Percentiles rank a stretch among this genome's conserved stretches.
These are phyloP conservation scores for Drosophila seguyi DNA, from an alignment of 1,140 invertebrate species.

Conservation along the genomic window DNA sequence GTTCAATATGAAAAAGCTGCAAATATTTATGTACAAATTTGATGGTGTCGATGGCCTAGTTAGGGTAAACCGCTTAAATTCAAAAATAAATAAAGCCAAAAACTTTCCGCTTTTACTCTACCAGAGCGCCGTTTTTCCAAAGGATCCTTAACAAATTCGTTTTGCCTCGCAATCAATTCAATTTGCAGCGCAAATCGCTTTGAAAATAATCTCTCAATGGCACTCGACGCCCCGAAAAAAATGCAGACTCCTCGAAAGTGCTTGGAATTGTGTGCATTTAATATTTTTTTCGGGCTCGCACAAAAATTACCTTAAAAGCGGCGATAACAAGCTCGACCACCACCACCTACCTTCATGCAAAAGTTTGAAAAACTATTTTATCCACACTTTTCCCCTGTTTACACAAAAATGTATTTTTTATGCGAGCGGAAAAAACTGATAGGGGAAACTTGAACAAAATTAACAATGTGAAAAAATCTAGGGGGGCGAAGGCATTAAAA, in stretches of 20 bases:
- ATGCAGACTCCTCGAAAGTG: slow-evolving; percentile 25
- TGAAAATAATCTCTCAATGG: slow-evolving; percentile 37
- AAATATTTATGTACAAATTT: slow-evolving; percentile 10
- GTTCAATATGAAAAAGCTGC: neutral
- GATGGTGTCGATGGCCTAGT: slow-evolving; percentile 1
- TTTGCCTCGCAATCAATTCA: slow-evolving; percentile 17
- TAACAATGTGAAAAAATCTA: slow-evolving; percentile 52
- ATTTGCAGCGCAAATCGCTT: slow-evolving; percentile 17
- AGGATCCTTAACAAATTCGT: slow-evolving; percentile 30
- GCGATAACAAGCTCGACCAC: neutral
- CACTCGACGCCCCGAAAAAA: slow-evolving; percentile 40
- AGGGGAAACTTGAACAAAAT: slow-evolving; percentile 69
- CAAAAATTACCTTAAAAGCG: slow-evolving; percentile 18
- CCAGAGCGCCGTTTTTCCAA: slow-evolving; percentile 1
- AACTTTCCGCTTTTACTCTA: slow-evolving; percentile 1
- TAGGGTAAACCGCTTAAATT: slow-evolving; percentile 10
- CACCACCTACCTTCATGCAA: slow-evolving; percentile 7
- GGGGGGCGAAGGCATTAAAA: slow-evolving; percentile 18
- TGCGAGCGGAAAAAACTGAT: slow-evolving; percentile 54
- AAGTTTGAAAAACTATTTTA: slow-evolving; percentile 50
- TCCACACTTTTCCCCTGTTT: slow-evolving; percentile 32
- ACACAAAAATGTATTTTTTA: slow-evolving; percentile 31
- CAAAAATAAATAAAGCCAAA: slow-evolving; percentile 4
- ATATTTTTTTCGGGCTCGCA: slow-evolving; percentile 12
- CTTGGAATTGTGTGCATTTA: slow-evolving; percentile 23